Evolutionary conservation across 2,888 invertebrate genomes (phyloP), one percentile per base, ranked within the genome.

Genomic region (Graphium colonna): DNA sequence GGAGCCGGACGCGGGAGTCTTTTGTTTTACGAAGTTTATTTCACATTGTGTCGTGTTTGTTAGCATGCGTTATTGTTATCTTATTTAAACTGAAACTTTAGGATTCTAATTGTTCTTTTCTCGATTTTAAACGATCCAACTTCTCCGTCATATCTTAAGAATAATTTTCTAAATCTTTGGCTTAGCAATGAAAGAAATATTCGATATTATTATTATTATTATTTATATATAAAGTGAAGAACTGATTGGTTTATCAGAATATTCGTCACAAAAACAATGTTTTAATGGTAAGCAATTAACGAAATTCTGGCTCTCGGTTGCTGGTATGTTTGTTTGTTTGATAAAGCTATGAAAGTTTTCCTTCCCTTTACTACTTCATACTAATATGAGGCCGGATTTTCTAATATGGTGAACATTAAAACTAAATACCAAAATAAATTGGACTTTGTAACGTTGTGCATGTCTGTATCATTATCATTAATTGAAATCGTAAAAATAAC

Each of bases 401-500:
- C 39, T 13, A 5, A 17, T 10, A 10, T 10, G 17, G 17, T 21
- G 9, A 13, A 18, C 8, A 28, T 28, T 7, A 28, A 28, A 28
- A 28, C 28, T 28, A 28, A 28, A 28, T 28, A 28, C 28, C 28
- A 28, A 28, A 16, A 44, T 12, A 33, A 7, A 26, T 38, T 58
- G 49, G 42, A 54, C 52, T n/a, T n/a, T n/a, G n/a, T n/a, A n/a
- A n/a, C n/a, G n/a, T n/a, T n/a, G n/a, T n/a, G n/a, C n/a, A n/a
- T n/a, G n/a, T n/a, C n/a, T n/a, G n/a, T n/a, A n/a, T n/a, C n/a
- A n/a, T n/a, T n/a, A n/a, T n/a, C n/a, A n/a, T n/a, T n/a, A n/a
- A n/a, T n/a, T n/a, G n/a, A n/a, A n/a, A n/a, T n/a, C n/a, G n/a
- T n/a, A n/a, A n/a, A n/a, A n/a, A n/a, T n/a, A n/a, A n/a, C n/a